These are phyloP conservation scores for Sphaerodactylus townsendi DNA, from an alignment of 2,113 vertebrate genomes.

Conservation along the genomic window DNA sequence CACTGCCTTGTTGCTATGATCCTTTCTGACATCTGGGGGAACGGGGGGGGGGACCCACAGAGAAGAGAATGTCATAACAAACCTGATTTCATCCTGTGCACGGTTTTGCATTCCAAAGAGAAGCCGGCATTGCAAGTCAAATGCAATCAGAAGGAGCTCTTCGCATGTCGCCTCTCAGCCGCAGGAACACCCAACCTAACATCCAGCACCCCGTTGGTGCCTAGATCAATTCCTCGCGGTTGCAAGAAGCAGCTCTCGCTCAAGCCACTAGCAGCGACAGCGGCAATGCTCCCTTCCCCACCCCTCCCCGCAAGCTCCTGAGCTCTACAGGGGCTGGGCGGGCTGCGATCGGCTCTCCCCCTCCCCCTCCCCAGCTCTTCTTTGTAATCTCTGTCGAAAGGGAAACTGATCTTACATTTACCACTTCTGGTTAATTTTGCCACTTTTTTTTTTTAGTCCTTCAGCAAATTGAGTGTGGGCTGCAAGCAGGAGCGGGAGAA, in stretches of 20 bases:
- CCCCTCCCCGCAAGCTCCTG: constrained; percentile 33
- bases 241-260: neutral
- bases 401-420: constrained; percentile 47
- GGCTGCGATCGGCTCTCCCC: constrained; percentile 20
- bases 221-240: neutral
- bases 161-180: constrained; percentile 51
- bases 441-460: constrained; percentile 40
- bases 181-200: constrained; percentile 35
- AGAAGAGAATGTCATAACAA: constrained; percentile 55
- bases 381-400: constrained; percentile 15
- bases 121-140: constrained; percentile 64
- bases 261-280: neutral
- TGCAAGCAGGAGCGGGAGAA: constrained; percentile 36
- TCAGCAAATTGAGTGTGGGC: constrained; percentile 47
- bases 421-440: constrained; percentile 51
- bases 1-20: constrained; percentile 41
- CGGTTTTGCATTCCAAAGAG: constrained; percentile 70
- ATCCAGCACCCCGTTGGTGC: constrained; percentile 10
- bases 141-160: constrained; percentile 45
- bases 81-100: constrained; percentile 79
- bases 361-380: constrained; percentile 31
- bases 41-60: neutral
- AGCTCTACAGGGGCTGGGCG: constrained; percentile 15
- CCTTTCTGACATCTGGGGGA: constrained; percentile 51
- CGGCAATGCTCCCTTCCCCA: neutral